Percentiles rank a stretch among this genome's conserved stretches.
Conservation (phyloP, 1,140 invertebrate genomes). For the Acromyrmex echinatior region DNA sequence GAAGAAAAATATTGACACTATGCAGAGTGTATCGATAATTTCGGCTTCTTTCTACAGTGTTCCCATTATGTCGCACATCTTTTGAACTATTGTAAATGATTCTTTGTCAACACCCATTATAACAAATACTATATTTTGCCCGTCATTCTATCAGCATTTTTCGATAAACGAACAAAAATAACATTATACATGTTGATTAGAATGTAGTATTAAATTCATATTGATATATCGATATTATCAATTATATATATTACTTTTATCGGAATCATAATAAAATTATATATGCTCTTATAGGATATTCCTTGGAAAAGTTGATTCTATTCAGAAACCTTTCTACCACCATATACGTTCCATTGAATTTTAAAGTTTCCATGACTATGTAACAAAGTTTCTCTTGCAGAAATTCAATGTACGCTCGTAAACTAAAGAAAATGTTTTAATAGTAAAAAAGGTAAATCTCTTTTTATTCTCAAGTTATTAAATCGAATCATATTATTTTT, state of each 20-base stretch:
- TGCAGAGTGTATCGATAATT: slow-evolving; percentile 33
- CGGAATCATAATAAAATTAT: slow-evolving; percentile 2
- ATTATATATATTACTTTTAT: slow-evolving; percentile 16
- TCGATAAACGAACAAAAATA: not conserved
- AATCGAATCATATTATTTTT: slow-evolving; percentile 12
- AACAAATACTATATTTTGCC: slow-evolving; percentile 2
- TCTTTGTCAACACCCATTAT: slow-evolving; percentile 14
- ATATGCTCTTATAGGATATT: not conserved
- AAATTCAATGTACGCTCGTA: slow-evolving; percentile 1
- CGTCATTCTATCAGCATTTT: not conserved
- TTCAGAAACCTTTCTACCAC: slow-evolving; percentile 6
- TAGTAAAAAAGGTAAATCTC: slow-evolving; percentile 17
- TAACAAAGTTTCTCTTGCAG: slow-evolving; percentile 28
- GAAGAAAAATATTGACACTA: slow-evolving; percentile 40
- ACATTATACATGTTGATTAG: not conserved
- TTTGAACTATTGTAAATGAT: slow-evolving; percentile 30
- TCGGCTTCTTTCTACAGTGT: not conserved
- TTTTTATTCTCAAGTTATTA: not conserved
- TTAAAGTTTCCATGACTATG: slow-evolving; percentile 15
- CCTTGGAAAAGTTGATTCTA: slow-evolving; percentile 19
- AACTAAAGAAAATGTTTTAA: slow-evolving; percentile 28
- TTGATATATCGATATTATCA: not conserved
- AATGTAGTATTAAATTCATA: slow-evolving; percentile 17
- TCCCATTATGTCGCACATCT: slow-evolving; percentile 33
- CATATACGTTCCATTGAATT: slow-evolving; percentile 33